Evolutionary conservation across 2,113 vertebrate genomes (phyloP), one percentile per base, ranked within the genome.

Genomic region (Corythaeola cristata): DNA sequence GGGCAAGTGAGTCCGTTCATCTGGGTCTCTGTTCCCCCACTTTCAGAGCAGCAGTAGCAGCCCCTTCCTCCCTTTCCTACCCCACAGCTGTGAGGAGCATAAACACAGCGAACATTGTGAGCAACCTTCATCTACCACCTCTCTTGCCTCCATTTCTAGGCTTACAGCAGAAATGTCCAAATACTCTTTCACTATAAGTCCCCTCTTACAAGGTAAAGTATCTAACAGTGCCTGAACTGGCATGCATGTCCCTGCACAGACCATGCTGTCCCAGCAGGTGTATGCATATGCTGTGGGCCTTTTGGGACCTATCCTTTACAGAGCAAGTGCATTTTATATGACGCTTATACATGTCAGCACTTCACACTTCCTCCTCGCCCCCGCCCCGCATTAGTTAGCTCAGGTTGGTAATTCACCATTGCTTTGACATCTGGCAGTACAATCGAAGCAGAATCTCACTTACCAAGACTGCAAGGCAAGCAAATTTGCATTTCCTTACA

Each of bases 401-500:
- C 0, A 2, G 27, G n/a, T 60, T 94, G 78, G 90, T 94, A 94
- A 90, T 84, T 88, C 77, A 74, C 72, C 76, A 35, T 32, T 56
- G 75, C 88, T 80, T 67, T 89, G 88, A 92, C 85, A 93, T 90
- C 92, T 95, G 83, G 96, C 92, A 92, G 68, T 32, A 67, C 80
- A 87, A 58, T 82, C 64, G 79, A 92, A 93, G 86, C 80, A 93
- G 49, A 47, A 53, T 87, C 53, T 82, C 92, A 52, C 80, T 84
- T 58, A 56, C 35, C 0, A 0, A 84, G 62, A 73, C 95, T 95
- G 86, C 90, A 89, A 93, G 53, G 80, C 66, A 91, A 90, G 86
- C 86, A 74, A 79, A 73, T 58, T 66, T 88, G 49, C 85, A 88
- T 64, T 92, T 92, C 77, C 60, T 90, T 62, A 27, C 73, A 75